A percentile compares a stretch with the other conserved stretches of the same genome.
Conservation (phyloP, 2,797 vertebrate species). For the Manis javanica region DNA sequence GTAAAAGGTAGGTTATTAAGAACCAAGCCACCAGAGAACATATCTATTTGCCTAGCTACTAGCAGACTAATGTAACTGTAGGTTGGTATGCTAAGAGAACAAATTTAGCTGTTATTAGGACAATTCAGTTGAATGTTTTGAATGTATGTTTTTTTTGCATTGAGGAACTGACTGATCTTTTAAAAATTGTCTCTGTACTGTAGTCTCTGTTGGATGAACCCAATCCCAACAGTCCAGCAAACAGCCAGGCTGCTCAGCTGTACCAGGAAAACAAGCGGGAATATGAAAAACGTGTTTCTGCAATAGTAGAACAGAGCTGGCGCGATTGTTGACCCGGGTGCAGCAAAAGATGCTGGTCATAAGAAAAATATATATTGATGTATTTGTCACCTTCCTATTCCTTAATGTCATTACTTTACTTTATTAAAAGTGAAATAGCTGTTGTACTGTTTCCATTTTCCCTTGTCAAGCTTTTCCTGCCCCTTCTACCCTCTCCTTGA, state of each 20-base stretch:
- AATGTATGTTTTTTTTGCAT: background rate
- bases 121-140: background rate
- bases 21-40: background rate
- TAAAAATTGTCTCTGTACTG: constrained; percentile 80
- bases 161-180: constrained; percentile 68
- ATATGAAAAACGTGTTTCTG: constrained; percentile 99
- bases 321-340: constrained; percentile 97
- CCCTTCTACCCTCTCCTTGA: constrained; percentile 84
- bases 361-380: constrained; percentile 86
- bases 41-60: background rate
- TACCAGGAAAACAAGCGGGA: constrained; percentile 99
- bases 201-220: constrained; percentile 99
- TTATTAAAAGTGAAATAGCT: constrained; percentile 95
- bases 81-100: background rate
- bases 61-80: background rate
- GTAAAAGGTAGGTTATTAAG: constrained; percentile 32
- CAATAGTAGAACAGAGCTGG: constrained; percentile 99
- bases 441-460: constrained; percentile 94
- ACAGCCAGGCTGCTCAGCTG: constrained; percentile 99
- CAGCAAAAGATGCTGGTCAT: constrained; percentile 91
- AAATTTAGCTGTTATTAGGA: constrained; percentile 28
- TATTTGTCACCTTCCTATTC: constrained; percentile 88
- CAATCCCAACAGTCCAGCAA: constrained; percentile 99
- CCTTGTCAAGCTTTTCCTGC: constrained; percentile 89
- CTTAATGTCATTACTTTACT: constrained; percentile 93